Percentiles rank a stretch among this genome's conserved stretches.
These are phyloP conservation scores for Melanotaenia trifasciata DNA, from an alignment of 2,797 vertebrate species.

Conservation along the genomic window DNA sequence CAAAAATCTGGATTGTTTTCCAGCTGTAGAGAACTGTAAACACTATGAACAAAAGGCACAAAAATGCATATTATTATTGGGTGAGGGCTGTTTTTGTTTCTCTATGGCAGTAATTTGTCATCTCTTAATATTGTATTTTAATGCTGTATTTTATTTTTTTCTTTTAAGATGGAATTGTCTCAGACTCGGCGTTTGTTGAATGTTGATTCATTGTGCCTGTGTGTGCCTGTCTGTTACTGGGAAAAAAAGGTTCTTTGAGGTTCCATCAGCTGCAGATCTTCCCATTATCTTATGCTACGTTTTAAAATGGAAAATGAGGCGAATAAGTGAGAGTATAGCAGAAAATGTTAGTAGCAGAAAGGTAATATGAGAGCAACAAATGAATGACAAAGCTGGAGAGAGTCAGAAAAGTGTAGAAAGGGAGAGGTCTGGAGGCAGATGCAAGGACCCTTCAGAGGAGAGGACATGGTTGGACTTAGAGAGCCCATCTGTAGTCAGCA, in stretches of 20 bases:
- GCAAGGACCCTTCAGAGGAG: background rate
- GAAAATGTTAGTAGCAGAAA: background rate
- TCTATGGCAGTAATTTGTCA: conserved; percentile 16
- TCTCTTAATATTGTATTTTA: conserved; percentile 26
- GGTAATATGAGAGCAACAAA: background rate
- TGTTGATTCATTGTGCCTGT: background rate
- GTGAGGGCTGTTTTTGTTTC: conserved; percentile 17
- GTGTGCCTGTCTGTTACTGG: background rate
- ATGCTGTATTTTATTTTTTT: conserved; percentile 15
- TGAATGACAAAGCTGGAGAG: conserved; percentile 10
- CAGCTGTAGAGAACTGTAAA: conserved; percentile 15
- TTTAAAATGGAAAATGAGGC: conserved; percentile 13
- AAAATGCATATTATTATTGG: conserved; percentile 9
- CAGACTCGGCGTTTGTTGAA: conserved; percentile 7
- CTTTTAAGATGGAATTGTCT: conserved; percentile 15
- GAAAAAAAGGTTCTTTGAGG: conserved; percentile 7
- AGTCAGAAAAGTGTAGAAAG: conserved; percentile 11
- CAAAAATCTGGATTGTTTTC: background rate
- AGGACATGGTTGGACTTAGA: background rate
- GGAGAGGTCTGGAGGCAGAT: conserved; percentile 4
- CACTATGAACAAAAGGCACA: conserved; percentile 11
- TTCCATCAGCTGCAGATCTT: conserved; percentile 12
- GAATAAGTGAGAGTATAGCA: background rate
- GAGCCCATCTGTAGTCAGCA: conserved; percentile 25
- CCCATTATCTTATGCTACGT: conserved; percentile 15